Conservation (phyloP, 2,797 vertebrate genomes). For the Hoplostethus atlanticus region DNA sequence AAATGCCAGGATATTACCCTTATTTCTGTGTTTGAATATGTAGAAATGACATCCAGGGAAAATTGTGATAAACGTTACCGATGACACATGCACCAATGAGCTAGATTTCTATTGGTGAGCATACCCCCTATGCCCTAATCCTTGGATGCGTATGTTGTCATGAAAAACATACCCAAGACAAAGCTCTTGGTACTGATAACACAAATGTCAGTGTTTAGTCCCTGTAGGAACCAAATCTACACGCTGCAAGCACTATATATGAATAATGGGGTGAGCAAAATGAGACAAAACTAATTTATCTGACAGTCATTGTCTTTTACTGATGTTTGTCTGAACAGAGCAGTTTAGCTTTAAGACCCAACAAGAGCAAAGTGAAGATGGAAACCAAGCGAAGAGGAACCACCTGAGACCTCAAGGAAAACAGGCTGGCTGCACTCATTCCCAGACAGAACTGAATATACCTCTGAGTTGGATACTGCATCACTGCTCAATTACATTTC, state of each 20-base stretch:
- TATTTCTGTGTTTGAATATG: too few species aligned
- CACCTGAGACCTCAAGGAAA: slow-evolving; percentile 22
- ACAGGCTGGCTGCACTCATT: slow-evolving; percentile 14
- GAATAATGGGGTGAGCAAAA: slow-evolving; percentile 22
- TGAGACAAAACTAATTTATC: background rate
- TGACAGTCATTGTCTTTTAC: background rate
- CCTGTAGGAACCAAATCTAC: slow-evolving; percentile 3
- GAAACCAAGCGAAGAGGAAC: slow-evolving; percentile 9
- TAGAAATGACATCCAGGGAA: too few species aligned
- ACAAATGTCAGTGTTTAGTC: background rate
- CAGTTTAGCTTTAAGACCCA: slow-evolving; percentile 13
- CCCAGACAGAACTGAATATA: slow-evolving; percentile 11
- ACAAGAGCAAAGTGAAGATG: background rate
- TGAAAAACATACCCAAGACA: too few species aligned
- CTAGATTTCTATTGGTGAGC: too few species aligned
- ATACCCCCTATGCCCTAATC: too few species aligned
- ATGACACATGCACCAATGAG: too few species aligned
- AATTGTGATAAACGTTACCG: too few species aligned
- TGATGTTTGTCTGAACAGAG: slow-evolving; percentile 3
- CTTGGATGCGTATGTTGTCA: too few species aligned
- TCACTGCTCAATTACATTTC: slow-evolving; percentile 30
- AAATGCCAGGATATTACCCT: too few species aligned
- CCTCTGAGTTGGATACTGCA: slow-evolving; percentile 10
- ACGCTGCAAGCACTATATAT: slow-evolving; percentile 17
- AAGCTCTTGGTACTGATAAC: too few species aligned